Conservation (phyloP, 2,888 invertebrate species). For the Cacoxenus indagator region DNA sequence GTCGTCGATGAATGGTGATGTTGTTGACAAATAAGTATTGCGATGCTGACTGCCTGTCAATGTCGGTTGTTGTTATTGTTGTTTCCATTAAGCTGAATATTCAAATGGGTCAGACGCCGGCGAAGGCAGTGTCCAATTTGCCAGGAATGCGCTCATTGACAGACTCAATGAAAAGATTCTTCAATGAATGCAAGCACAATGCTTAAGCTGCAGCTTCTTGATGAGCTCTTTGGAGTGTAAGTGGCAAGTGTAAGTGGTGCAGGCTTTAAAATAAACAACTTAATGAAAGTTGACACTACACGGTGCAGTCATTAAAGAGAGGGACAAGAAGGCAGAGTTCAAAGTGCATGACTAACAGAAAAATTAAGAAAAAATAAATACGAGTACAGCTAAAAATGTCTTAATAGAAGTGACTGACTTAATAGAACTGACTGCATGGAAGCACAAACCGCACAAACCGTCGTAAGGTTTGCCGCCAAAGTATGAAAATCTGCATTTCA, state of each 20-base stretch:
- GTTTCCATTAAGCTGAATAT: neutral
- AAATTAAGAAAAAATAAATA: no score
- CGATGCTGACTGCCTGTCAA: neutral
- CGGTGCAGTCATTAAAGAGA: neutral
- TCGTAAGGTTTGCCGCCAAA: no score
- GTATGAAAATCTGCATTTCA: no score
- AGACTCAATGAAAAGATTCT: neutral
- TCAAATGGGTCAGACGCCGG: neutral
- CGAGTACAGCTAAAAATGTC: no score
- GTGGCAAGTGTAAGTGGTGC: neutral
- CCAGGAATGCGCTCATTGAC: neutral
- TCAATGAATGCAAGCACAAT: neutral
- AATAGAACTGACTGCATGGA: no score
- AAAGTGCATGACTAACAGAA: neutral
- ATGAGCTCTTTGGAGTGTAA: neutral
- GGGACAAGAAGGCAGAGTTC: no score
- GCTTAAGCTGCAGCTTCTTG: neutral
- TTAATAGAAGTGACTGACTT: no score
- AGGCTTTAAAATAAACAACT: neutral
- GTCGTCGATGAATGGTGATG: neutral
- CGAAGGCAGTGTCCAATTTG: neutral
- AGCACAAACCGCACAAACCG: no score
- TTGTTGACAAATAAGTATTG: neutral
- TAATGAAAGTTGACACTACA: neutral
- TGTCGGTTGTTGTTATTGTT: neutral